A percentile compares a stretch with the other conserved stretches of the same genome.
phyloP scores from a whole-genome alignment of 2,797 vertebrate species.

The Adrianichthys oophorus region DNA sequence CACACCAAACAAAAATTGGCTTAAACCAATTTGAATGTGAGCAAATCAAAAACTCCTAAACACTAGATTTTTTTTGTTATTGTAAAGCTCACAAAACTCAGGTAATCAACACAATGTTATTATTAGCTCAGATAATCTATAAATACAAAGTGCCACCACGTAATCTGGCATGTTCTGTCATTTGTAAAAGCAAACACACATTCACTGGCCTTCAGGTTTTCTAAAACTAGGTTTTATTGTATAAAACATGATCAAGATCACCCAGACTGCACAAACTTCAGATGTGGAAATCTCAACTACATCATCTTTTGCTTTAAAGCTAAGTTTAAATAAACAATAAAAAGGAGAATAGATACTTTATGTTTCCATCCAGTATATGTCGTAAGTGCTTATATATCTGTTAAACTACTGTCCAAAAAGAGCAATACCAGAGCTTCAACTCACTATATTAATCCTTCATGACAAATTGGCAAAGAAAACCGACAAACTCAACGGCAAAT shows the following conservation, averaged over 20 bases:
- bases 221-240: slow-evolving; percentile 53
- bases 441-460: slow-evolving; percentile 16
- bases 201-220: slow-evolving; percentile 8
- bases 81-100: too few species aligned
- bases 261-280: slow-evolving; percentile 27
- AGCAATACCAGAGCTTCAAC: slow-evolving; percentile 25
- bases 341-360: slow-evolving; percentile 8
- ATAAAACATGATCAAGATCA: slow-evolving; percentile 46
- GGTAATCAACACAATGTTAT: too few species aligned
- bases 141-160: too few species aligned
- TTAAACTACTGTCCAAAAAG: slow-evolving; percentile 24
- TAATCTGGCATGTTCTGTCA: background rate
- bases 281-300: slow-evolving; percentile 4
- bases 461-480: slow-evolving; percentile 58
- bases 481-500: slow-evolving; percentile 35
- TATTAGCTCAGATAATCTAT: too few species aligned
- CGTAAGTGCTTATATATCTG: slow-evolving; percentile 44
- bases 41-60: too few species aligned
- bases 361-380: slow-evolving; percentile 17
- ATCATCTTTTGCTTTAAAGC: slow-evolving; percentile 1
- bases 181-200: background rate
- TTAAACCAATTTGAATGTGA: too few species aligned
- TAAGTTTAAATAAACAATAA: slow-evolving; percentile 19
- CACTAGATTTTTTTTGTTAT: too few species aligned
- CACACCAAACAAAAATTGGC: too few species aligned